A percentile compares a stretch with the other conserved stretches of the same genome.
Conservation (phyloP, 1,140 invertebrate genomes). For the Scaptomyza montana region DNA sequence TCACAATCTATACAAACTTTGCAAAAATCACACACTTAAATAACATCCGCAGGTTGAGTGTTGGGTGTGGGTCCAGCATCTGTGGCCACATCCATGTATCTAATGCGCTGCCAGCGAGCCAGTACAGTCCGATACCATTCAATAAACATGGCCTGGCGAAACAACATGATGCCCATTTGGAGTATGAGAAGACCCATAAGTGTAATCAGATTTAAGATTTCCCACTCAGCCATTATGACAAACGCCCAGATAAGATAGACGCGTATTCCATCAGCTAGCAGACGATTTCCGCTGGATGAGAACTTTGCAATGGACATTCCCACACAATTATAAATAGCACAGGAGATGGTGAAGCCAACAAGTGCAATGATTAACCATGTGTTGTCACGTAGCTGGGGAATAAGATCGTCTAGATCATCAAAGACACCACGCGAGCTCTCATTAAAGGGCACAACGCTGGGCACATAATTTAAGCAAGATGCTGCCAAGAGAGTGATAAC, state of each 20-base stretch:
- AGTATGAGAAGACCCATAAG: conserved; percentile 90
- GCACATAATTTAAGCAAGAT: conserved; percentile 94
- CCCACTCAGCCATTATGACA: conserved; percentile 90
- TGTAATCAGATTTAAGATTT: conserved; percentile 92
- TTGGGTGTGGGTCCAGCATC: conserved; percentile 45
- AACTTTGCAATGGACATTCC: conserved; percentile 98
- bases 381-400: conserved; percentile 89
- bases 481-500: conserved; percentile 89
- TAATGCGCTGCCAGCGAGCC: conserved; percentile 57
- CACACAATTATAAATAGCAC: conserved; percentile 98
- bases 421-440: conserved; percentile 91
- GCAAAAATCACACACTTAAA: conserved; percentile 32
- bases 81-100: conserved; percentile 59
- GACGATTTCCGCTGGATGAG: conserved; percentile 94
- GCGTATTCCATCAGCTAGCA: conserved; percentile 95
- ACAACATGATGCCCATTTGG: conserved; percentile 90
- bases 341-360: conserved; percentile 93
- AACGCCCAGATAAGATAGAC: conserved; percentile 95
- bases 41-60: conserved; percentile 74
- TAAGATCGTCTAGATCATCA: conserved; percentile 94
- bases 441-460: conserved; percentile 89
- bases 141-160: conserved; percentile 89
- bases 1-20: conserved; percentile 53
- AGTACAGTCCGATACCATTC: conserved; percentile 70
- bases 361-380: conserved; percentile 83